A percentile compares a stretch with the other conserved stretches of the same genome.
Conservation (phyloP, 2,113 vertebrate species). For the Eptesicus fuscus region DNA sequence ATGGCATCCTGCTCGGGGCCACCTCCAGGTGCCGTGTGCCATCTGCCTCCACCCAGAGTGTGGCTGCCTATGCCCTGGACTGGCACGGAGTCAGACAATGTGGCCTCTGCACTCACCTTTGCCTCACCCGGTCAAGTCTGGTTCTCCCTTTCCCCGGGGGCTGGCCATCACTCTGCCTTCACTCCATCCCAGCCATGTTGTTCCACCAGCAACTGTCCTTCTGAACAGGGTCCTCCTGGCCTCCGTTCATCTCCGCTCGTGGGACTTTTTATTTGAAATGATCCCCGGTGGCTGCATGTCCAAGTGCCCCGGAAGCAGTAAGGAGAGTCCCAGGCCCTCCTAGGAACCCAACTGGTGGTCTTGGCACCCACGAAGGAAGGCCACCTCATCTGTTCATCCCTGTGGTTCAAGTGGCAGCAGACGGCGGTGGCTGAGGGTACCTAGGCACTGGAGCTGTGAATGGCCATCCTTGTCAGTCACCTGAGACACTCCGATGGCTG, state of each 20-base stretch:
- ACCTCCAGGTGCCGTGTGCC: not conserved
- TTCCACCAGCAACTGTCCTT: not conserved
- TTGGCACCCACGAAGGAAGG: not conserved
- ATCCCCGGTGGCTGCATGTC: not conserved
- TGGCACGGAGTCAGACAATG: not conserved
- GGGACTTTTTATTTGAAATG: not conserved
- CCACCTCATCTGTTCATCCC: not conserved
- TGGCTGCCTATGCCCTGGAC: not conserved
- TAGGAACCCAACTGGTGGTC: not conserved
- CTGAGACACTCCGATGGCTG: not conserved
- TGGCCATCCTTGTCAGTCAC: not conserved
- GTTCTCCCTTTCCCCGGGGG: not conserved
- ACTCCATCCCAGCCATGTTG: not conserved
- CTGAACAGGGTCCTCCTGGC: not conserved
- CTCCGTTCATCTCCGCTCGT: rapidly evolving
- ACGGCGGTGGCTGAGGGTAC: not conserved
- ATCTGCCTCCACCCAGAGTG: not conserved
- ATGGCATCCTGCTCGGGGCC: not conserved
- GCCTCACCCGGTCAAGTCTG: not conserved
- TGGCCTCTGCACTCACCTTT: not conserved
- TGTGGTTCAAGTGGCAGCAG: not conserved
- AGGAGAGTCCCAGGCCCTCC: not conserved
- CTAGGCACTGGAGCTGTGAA: not conserved
- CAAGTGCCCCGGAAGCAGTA: not conserved
- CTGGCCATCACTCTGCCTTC: not conserved